Evolutionary conservation across 2,888 invertebrate genomes (phyloP), one percentile per base, ranked within the genome.

Genomic region (Drosophila nr. fundita): DNA sequence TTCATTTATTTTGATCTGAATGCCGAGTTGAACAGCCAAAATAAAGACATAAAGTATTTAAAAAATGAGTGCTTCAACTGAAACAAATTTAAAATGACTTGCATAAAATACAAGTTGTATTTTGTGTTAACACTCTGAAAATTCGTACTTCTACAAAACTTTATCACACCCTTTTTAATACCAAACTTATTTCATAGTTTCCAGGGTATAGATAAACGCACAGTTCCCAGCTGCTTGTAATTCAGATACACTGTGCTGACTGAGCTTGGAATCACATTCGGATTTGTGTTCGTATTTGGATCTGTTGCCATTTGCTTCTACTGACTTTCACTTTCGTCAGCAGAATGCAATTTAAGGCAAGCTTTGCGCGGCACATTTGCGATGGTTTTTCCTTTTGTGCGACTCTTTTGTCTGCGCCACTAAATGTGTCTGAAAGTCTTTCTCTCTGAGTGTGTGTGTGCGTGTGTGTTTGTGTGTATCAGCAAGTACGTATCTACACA

Each of bases 301-400:
- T 63, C 48, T 59, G 38, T 29, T 72, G 54, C 50, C 62, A 34
- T 29, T 68, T 42, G n/a, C 59, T 55, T 32, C 32, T 13, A 2
- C 65, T 52, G 68, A 83, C 84, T 84, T 84, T 84, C 81, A 71
- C 87, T 89, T 86, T 77, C 82, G 38, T 55, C 62, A 53, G 71
- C 68, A 68, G 87, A 89, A 87, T 89, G 84, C 89, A 89, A 85
- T 85, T 84, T 83, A 88, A 88, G 68, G 80, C 77, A 62, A 77
- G 78, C 85, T 88, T 75, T 62, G 27, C 64, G 55, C 62, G 73
- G 7, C 50, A 54, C 50, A 66, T 58, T 78, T 73, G 80, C 82
- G 58, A 79, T 58, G 68, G 50, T 71, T 77, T 67, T 73, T 52
- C n/a, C 72, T 57, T 66, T 52, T 73, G 57, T 68, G 76, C 34